A percentile compares a stretch with the other conserved stretches of the same genome.
These are phyloP conservation scores for Polyodon spathula DNA, from an alignment of 2,113 vertebrate genomes.

Conservation along the genomic window DNA sequence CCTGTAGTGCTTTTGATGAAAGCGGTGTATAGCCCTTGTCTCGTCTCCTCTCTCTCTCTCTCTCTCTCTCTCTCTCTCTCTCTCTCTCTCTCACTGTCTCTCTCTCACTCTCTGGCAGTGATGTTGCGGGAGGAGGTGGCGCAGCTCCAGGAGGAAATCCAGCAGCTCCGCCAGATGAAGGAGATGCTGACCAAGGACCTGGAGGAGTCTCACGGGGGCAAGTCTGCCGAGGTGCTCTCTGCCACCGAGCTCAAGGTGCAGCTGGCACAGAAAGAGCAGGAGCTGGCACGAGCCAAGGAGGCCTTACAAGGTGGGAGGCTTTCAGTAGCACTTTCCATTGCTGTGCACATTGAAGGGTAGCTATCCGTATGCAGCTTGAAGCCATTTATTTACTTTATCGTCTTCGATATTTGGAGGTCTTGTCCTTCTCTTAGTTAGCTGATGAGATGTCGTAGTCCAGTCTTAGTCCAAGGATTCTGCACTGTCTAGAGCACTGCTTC, in stretches of 20 bases:
- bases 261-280: slow-evolving; percentile 90
- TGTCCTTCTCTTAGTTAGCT: no score
- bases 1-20: no score
- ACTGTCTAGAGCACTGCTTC: no score
- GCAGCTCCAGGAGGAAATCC: slow-evolving; percentile 93
- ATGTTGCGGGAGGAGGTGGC: slow-evolving; percentile 90
- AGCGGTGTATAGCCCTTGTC: no score
- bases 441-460: no score
- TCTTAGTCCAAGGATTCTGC: no score
- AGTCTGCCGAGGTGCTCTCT: slow-evolving; percentile 77
- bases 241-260: slow-evolving; percentile 91
- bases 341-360: no score
- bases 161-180: slow-evolving; percentile 94
- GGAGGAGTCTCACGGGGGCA: slow-evolving; percentile 85
- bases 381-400: no score
- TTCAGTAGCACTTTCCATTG: slow-evolving; percentile 29
- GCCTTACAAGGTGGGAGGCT: slow-evolving; percentile 93
- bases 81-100: background rate
- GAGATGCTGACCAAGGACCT: slow-evolving; percentile 91
- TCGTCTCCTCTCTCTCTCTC: no score
- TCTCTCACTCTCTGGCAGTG: slow-evolving; percentile 58
- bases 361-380: no score
- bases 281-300: slow-evolving; percentile 88
- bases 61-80: background rate
- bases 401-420: no score